Conservation (phyloP, 2,888 invertebrate species). For the Crocallis elinguaria region DNA sequence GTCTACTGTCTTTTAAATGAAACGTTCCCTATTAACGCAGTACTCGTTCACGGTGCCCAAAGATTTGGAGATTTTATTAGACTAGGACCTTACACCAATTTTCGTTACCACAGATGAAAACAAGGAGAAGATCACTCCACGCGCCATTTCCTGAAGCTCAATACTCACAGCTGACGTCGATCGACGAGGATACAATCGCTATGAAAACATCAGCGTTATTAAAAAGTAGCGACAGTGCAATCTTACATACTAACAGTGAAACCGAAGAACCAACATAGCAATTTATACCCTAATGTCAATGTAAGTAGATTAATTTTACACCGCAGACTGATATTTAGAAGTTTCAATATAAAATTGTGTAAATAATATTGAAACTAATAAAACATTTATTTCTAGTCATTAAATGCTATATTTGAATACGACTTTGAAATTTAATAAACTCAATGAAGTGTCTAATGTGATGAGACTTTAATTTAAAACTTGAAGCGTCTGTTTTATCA, state of each 20-base stretch:
- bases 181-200: slow-evolving; percentile 72
- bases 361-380: slow-evolving; percentile 49
- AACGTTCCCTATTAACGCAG: no score
- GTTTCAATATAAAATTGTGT: slow-evolving; percentile 63
- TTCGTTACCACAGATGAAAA: slow-evolving; percentile 59
- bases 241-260: slow-evolving; percentile 53
- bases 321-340: slow-evolving; percentile 81
- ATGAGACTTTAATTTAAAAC: not conserved
- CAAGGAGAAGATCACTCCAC: slow-evolving; percentile 60
- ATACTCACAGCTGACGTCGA: slow-evolving; percentile 74
- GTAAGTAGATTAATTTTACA: slow-evolving; percentile 70
- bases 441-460: slow-evolving; percentile 15
- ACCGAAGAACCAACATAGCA: slow-evolving; percentile 77
- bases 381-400: slow-evolving; percentile 38
- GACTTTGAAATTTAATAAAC: slow-evolving; percentile 3
- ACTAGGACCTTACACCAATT: not conserved
- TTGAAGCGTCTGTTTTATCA: not conserved
- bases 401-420: slow-evolving; percentile 25
- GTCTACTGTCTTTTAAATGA: no score
- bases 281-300: slow-evolving; percentile 60
- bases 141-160: slow-evolving; percentile 67
- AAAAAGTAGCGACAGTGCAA: slow-evolving; percentile 49
- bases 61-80: no score
- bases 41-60: no score
- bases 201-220: slow-evolving; percentile 62